Percentiles rank a stretch among this genome's conserved stretches.
Conservation (phyloP, 2,888 invertebrate species). For the Sicus ferrugineus region DNA sequence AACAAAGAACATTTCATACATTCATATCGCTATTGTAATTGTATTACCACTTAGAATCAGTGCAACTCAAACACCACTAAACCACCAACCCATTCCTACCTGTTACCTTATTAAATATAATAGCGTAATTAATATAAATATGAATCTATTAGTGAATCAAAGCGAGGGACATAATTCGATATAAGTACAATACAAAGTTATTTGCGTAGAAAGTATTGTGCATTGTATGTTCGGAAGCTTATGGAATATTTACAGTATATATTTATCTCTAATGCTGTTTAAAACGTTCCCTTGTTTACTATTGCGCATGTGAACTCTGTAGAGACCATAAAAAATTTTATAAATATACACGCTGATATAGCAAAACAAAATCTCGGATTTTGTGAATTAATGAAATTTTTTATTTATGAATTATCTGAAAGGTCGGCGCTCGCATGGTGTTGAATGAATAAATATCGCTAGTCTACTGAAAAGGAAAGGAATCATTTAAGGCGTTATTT, state of each 20-base stretch:
- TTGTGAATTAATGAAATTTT: no score
- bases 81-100: conserved; percentile 41
- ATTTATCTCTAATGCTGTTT: conserved; percentile 16
- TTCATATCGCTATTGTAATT: conserved; percentile 12
- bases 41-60: conserved; percentile 25
- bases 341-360: conserved; percentile 24
- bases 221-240: conserved; percentile 20
- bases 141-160: conserved; percentile 21
- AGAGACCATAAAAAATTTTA: conserved; percentile 27
- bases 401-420: no score
- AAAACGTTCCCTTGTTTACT: conserved; percentile 21
- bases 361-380: no score
- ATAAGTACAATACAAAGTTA: conserved; percentile 5
- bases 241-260: conserved; percentile 19
- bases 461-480: no score
- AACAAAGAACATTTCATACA: conserved; percentile 15
- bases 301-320: conserved; percentile 10
- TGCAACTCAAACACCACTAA: conserved; percentile 37
- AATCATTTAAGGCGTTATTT: no score
- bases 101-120: conserved; percentile 38
- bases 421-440: no score
- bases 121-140: not conserved
- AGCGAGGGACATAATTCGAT: not conserved
- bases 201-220: not conserved
- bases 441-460: no score